Percentiles rank a stretch among this genome's conserved stretches.
These are phyloP conservation scores for Apodemus speciosus DNA, from an alignment of 2,113 vertebrate genomes.

Conservation along the genomic window DNA sequence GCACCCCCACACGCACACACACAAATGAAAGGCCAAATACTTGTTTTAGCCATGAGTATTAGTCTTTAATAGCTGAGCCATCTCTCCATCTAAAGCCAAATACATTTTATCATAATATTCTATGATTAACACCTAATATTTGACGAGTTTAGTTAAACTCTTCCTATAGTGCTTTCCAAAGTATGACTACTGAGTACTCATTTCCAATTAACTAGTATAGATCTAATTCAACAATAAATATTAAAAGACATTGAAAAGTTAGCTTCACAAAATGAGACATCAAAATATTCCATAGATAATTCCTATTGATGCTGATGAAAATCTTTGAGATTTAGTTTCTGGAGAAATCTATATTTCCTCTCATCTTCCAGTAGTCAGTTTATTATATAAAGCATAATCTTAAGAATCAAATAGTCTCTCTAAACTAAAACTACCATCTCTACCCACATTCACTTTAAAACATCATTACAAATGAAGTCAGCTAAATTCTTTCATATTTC, in stretches of 20 bases:
- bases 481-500: conserved; percentile 40
- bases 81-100: not conserved
- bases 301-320: conserved; percentile 5
- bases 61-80: not conserved
- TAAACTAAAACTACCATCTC: not conserved
- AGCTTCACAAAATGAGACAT: conserved; percentile 31
- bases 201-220: conserved; percentile 17
- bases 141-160: not conserved
- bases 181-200: not conserved
- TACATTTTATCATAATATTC: conserved; percentile 17
- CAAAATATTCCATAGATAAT: not conserved
- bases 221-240: conserved; percentile 8
- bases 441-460: conserved; percentile 7
- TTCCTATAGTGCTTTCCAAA: not conserved
- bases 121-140: conserved; percentile 18
- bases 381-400: conserved; percentile 15
- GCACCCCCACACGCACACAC: not conserved
- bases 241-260: conserved; percentile 8
- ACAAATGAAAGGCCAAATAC: not conserved
- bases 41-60: not conserved
- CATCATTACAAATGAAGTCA: conserved; percentile 2
- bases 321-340: conserved; percentile 50
- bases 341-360: not conserved
- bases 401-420: conserved; percentile 28
- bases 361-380: not conserved